Evolutionary conservation across 2,888 invertebrate genomes (phyloP).

Genomic region (Acanthacorydalis orientalis): DNA sequence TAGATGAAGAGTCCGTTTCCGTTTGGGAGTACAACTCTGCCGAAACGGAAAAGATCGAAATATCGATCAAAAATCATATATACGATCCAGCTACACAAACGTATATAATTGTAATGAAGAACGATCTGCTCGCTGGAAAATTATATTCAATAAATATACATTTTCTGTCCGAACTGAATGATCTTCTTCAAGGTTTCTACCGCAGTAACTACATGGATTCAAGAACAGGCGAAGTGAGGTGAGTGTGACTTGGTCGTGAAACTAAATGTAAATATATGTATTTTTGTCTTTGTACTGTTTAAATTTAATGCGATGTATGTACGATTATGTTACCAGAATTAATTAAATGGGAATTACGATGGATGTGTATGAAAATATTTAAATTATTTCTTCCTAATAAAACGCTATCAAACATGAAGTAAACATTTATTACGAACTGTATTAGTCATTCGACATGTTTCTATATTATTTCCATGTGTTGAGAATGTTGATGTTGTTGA

Average conservation of each 20-base stretch:
- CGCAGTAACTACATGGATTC: slow-evolving; percentile 29
- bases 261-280: too few relatives aligned
- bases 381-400: neutral
- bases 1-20: slow-evolving; percentile 21
- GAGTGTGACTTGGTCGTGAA: too few relatives aligned
- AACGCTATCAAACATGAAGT: neutral
- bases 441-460: too few relatives aligned
- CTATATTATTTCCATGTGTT: too few relatives aligned
- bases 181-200: slow-evolving; percentile 40
- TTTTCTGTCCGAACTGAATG: slow-evolving; percentile 33
- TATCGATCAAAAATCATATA: slow-evolving; percentile 21
- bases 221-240: slow-evolving; percentile 1
- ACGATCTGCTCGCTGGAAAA: slow-evolving; percentile 19
- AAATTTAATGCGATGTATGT: too few relatives aligned
- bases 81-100: slow-evolving; percentile 20
- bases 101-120: slow-evolving; percentile 23
- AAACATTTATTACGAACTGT: neutral
- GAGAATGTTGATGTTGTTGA: too few relatives aligned
- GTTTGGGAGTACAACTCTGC: slow-evolving; percentile 13
- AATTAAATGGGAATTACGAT: too few relatives aligned
- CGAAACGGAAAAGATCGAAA: slow-evolving; percentile 13
- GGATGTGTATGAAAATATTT: too few relatives aligned
- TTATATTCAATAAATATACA: slow-evolving; percentile 30
- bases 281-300: too few relatives aligned
- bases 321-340: too few relatives aligned